phyloP scores from a whole-genome alignment of 1,140 invertebrate species.

The Diploscapter pachys region DNA sequence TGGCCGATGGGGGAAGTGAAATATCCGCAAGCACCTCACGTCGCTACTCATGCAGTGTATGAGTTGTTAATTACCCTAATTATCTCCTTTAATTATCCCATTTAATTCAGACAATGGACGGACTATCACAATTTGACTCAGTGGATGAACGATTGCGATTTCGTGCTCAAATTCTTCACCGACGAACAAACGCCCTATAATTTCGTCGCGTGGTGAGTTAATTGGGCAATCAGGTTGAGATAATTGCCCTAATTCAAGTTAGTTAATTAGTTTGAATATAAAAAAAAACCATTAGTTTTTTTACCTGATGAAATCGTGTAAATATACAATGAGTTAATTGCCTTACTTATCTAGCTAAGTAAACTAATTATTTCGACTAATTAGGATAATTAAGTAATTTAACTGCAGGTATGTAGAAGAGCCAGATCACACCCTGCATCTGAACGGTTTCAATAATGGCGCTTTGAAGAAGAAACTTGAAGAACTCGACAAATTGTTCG shows the following conservation, averaged over 20 bases:
- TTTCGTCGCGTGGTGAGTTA: conserved; percentile 15
- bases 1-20: conserved; percentile 8
- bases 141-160: conserved; percentile 20
- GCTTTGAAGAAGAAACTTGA: conserved; percentile 19
- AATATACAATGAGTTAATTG: too few relatives aligned
- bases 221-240: not conserved
- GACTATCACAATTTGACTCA: conserved; percentile 13
- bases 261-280: too few relatives aligned
- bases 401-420: conserved; percentile 22
- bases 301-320: too few relatives aligned
- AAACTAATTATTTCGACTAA: too few relatives aligned
- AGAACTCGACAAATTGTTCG: conserved; percentile 12
- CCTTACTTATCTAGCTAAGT: too few relatives aligned
- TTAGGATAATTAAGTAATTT: too few relatives aligned
- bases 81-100: not conserved
- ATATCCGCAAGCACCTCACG: conserved; percentile 16
- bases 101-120: conserved; percentile 17
- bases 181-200: conserved; percentile 7
- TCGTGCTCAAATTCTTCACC: conserved; percentile 15
- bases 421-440: conserved; percentile 32
- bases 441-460: conserved; percentile 21
- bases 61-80: not conserved
- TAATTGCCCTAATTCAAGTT: not conserved
- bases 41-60: not conserved
- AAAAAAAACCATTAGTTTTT: too few relatives aligned